Base-by-base conservation (phyloP, 2,888 invertebrate species). In the Gastracanthus pulcherrimus region DNA sequence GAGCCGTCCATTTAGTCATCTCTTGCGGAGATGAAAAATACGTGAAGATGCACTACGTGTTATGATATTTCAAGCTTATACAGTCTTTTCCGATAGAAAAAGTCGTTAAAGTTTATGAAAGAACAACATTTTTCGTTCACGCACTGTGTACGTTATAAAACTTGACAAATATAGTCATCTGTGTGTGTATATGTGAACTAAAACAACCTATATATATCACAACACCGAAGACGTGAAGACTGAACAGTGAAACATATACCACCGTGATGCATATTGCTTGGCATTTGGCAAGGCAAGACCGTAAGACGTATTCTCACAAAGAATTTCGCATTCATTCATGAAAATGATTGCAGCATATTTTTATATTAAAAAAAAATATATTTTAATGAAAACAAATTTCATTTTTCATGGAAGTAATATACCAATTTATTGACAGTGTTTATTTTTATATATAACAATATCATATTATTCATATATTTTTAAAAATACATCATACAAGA, bases 401-500 rank as follows among this genome's bases (percentile, higher is more conserved):
- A 26, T 71, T 62, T 3, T 55, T 16, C 2, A 34, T 38, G 58
- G 34, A 62, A 80, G 62, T 34, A 62, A 82, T 62, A 55, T 77
- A 70, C 29, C 45, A 71, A 67, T 78, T 66, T 81, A 78, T 81
- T 83, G 66, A 74, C 45, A 78, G 31, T 74, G 23, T 62, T 31
- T 76, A 45, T 72, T 67, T 81, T 66, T 45, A 19, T 71, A 78
- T 7, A 64, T 82, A 82, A 80, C 82, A 71, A 75, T 64, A 77
- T 78, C 58, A 62, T 72, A 80, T 34, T 62, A 75, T 70, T 72
- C 19, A 48, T 80, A 80, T 72, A 71, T 36, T 77, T 80, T 82
- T 67, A 78, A 82, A 84, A 84, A 83, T 84, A 84, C 83, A 83
- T 76, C 45, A 76, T 83, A 76, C 80, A 76, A 79, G 69, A 80